These are phyloP conservation scores for Metopia argyrocephala DNA, from an alignment of 2,888 invertebrate genomes.

Conservation along the genomic window DNA sequence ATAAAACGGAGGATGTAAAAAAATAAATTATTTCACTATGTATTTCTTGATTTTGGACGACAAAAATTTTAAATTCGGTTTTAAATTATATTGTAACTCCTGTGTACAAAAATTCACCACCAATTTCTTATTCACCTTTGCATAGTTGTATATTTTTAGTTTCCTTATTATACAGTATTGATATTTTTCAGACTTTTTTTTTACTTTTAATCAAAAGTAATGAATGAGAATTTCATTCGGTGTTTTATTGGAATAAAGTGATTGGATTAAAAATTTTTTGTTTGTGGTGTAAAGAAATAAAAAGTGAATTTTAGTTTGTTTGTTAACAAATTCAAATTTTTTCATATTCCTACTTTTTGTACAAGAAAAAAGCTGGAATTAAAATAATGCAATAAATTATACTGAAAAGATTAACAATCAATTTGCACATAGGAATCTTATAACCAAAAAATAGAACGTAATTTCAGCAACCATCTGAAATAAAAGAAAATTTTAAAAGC, in stretches of 20 bases:
- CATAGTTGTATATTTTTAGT: background rate
- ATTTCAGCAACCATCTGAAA: conserved; percentile 49
- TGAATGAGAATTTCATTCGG: conserved; percentile 44
- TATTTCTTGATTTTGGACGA: too few species aligned
- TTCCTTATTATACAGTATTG: background rate
- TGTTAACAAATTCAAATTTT: conserved; percentile 18
- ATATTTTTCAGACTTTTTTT: background rate
- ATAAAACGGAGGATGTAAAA: too few species aligned
- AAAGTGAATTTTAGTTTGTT: conserved; percentile 22
- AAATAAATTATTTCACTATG: too few species aligned
- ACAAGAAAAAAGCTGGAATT: conserved; percentile 60
- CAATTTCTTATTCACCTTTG: background rate
- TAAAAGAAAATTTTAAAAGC: conserved; percentile 38
- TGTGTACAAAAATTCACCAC: background rate
- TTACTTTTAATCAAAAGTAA: conserved; percentile 25
- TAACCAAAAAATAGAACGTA: conserved; percentile 58
- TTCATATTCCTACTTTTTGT: conserved; percentile 51
- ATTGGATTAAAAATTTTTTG: conserved; percentile 39
- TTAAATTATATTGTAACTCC: too few species aligned
- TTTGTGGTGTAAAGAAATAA: conserved; percentile 29
- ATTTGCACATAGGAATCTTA: conserved; percentile 39
- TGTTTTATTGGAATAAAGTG: conserved; percentile 34
- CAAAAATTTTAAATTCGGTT: too few species aligned
- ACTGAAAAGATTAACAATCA: conserved; percentile 16
- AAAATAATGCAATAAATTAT: background rate